Base-by-base conservation (phyloP, 2,888 invertebrate species). In the Spilarctia lutea region DNA sequence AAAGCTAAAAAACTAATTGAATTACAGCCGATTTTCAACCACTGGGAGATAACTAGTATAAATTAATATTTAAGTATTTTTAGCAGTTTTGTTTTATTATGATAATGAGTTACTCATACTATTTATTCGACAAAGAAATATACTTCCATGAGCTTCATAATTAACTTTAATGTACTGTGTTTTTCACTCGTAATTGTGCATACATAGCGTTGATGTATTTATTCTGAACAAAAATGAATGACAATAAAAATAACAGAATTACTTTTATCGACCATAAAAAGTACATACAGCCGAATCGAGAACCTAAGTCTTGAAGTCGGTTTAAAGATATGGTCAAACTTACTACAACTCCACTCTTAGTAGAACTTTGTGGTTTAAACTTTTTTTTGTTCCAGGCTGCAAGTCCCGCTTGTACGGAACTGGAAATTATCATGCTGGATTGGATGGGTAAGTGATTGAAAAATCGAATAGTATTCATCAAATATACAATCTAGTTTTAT, bases 381-480 rank as follows among this genome's bases (percentile, higher is more conserved):
- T 56, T 45, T 33, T 74, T 68, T 79, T 82, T 81, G 90, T 96
- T 95, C 75, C 96, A 98, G 98, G 99, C 99, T 30, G 99, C 99
- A n/a, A 99, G 99, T 95, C 99, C 99, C 3, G 99, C 99, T 3
- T 99, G 99, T 91, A 99, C 99, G 65, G 99, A 99, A 95, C 93
- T 99, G 86, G 99, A 99, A 96, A 99, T 98, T 1, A 98, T 99
- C 81, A 98, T 99, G 86, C 94, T 99, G 83, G 99, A 99, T 94
- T 99, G 99, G 99, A 96, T 99, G 90, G 99, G 98, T 97, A 96
- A 96, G 96, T 84, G 2, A 45, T 3, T 27, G 56, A 33, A 20
- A 48, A 30, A 35, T 35, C 10, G 39, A 39, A 39, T 10, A 39
- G 39, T 10, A 39, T 39, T 39, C 11, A 52, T 52, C 7, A 52